Evolutionary conservation across 2,888 invertebrate genomes (phyloP).

Genomic region (Galeruca laticollis): DNA sequence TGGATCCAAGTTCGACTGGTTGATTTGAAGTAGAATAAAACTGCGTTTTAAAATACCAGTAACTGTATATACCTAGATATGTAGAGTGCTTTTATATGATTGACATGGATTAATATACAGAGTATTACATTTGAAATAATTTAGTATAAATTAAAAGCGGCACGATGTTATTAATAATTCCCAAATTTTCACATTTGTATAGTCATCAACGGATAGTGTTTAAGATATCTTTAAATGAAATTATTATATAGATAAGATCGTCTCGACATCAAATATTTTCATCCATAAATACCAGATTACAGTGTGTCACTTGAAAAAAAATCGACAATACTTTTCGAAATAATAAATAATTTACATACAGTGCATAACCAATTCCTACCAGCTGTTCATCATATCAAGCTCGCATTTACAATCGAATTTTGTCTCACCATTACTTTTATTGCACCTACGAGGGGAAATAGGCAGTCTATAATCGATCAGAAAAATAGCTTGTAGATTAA

Average conservation of each 20-base stretch:
- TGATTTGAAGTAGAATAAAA: too few species aligned
- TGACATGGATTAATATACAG: too few species aligned
- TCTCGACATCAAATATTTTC: background rate
- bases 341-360: background rate
- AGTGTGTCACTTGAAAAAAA: background rate
- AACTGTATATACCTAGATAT: too few species aligned
- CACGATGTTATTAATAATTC: too few species aligned
- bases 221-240: background rate
- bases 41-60: too few species aligned
- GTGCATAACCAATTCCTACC: background rate
- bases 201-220: background rate
- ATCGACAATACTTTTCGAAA: background rate
- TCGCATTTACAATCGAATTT: background rate
- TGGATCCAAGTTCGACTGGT: too few species aligned
- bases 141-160: too few species aligned
- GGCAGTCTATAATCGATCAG: slow-evolving; percentile 12
- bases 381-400: background rate
- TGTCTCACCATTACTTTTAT: slow-evolving; percentile 2
- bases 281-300: background rate
- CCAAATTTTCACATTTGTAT: too few species aligned
- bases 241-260: background rate
- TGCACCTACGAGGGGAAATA: background rate
- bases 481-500: slow-evolving; percentile 29
- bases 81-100: too few species aligned
- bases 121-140: too few species aligned